Base-by-base conservation (phyloP, 2,113 vertebrate species). In the Rhizomys pruinosus region DNA sequence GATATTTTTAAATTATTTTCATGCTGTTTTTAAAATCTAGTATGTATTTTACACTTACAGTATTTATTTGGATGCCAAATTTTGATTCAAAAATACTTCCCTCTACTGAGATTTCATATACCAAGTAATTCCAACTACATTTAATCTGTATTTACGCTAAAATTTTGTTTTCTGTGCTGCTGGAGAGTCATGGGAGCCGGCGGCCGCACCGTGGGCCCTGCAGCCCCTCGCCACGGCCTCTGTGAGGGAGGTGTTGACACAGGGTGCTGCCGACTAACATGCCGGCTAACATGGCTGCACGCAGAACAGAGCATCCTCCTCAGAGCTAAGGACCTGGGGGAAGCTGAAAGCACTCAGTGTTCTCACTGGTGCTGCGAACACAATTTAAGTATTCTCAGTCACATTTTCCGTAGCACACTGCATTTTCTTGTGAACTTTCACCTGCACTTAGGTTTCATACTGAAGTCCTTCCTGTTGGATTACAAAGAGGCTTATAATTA, bases 21-120 rank as follows among this genome's bases (percentile, higher is more conserved):
- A 82, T 42, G 42, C 57, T 85, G 25, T 94, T 63, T 93, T 89
- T 42, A 94, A 93, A 87, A 89, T 93, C 44, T 73, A 55, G 11
- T 85, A 25, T 80, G 10, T 47, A 87, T 55, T 95, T 87, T 57
- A 87, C 5, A 90, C 8, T 82, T 69, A 73, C 7, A 63, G 27
- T 55, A n/a, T 57, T 93, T 76, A 66, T 77, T 89, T 69, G 52
- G 42, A 85, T 82, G 52, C 55, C 82, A 94, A 76, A 84, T 92
- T 87, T 91, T 94, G 84, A 95, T 89, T 82, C 44, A 61, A 87
- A n/a, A 93, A 69, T 86, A 95, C 32, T 92, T 94, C 25, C 42
- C 20, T 91, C 42, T 55, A 59, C 68, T 92, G 79, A 92, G 66
- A 87, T 59, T 81, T 93, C 61, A 42, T 44, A 79, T 34, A 42